phyloP scores from a whole-genome alignment of 2,888 invertebrate genomes.

The Watsonalla cultraria region DNA sequence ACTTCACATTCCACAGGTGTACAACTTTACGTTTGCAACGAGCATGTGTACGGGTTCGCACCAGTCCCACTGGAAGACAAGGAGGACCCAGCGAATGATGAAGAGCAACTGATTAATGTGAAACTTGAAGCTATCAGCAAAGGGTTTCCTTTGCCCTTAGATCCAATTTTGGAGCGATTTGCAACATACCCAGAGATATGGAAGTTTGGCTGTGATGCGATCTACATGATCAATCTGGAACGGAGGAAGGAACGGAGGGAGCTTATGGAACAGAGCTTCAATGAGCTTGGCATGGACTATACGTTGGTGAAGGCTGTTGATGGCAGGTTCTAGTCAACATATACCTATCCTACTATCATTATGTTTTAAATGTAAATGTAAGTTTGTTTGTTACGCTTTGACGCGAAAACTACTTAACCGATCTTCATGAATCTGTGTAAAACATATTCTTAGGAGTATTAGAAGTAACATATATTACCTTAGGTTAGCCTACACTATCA shows the following conservation, averaged over 20 bases:
- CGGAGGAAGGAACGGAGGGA: conserved; percentile 87
- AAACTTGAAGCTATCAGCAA: conserved; percentile 86
- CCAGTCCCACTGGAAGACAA: conserved; percentile 87
- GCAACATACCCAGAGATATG: conserved; percentile 68
- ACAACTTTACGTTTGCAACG: conserved; percentile 84
- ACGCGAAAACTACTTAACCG: too few species aligned
- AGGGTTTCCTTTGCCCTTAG: conserved; percentile 61
- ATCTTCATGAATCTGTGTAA: too few species aligned
- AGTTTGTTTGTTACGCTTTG: too few species aligned
- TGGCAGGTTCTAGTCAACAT: conserved; percentile 81
- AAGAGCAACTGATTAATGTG: conserved; percentile 85
- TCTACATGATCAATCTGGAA: conserved; percentile 95
- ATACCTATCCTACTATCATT: not conserved
- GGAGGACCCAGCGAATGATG: conserved; percentile 81
- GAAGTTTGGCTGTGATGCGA: conserved; percentile 85
- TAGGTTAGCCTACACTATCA: too few species aligned
- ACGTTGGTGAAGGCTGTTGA: conserved; percentile 90
- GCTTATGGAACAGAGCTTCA: conserved; percentile 89
- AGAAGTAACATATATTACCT: too few species aligned
- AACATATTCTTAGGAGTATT: too few species aligned
- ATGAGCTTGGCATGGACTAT: conserved; percentile 89
- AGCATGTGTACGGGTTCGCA: conserved; percentile 88
- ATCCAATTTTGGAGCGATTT: conserved; percentile 49
- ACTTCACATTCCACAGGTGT: conserved; percentile 6
- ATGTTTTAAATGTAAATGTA: too few species aligned